Evolutionary conservation across 2,888 invertebrate species (phyloP), one percentile per base, ranked within the genome.

Genomic region (Prenolepis imparis): DNA sequence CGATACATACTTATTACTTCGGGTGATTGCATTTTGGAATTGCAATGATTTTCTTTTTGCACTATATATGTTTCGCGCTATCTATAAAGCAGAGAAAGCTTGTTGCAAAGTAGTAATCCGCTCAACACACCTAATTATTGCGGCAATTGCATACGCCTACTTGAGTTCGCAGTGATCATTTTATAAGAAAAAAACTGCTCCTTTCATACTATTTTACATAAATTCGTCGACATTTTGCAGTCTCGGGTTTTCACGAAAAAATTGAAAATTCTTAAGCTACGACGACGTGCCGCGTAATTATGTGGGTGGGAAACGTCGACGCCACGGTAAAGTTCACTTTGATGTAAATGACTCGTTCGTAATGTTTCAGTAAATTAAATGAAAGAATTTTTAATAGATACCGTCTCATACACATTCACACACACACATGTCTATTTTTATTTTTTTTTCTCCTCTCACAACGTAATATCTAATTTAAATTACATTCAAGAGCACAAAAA

Each of bases 311-410:
- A 18, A 70, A 48, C 1, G 41, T 61, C 8, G 24, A 70, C 18
- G 8, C 72, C 1, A 12, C 59, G 24, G 11, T 44, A 70, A 78
- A 68, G 39, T 80, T 80, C 78, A 80, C 78, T 80, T 80, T 9
- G 72, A 59, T 72, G 70, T 36, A 80, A 80, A 72, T 48, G 2
- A 2, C 36, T 44, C 12, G 70, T 12, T 55, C 44, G 18, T 59
- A 41, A 44, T 1, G n/a, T 59, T 59, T 48, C 70, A 59, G 21
- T 21, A 59, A 72, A 70, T 70, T 28, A 55, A 44, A 70, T 61
- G 32, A 59, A 80, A 36, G 44, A 72, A 80, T 72, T 80, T 72
- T 44, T 21, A 32, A 55, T 36, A 8, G 1, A 75, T 75, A 64
- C 1, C 36, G 44, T 63, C 74, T 1, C 28, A 28, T 28, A 28